Base-by-base conservation (phyloP, 2,113 vertebrate species). In the Ramphastos sulfuratus region DNA sequence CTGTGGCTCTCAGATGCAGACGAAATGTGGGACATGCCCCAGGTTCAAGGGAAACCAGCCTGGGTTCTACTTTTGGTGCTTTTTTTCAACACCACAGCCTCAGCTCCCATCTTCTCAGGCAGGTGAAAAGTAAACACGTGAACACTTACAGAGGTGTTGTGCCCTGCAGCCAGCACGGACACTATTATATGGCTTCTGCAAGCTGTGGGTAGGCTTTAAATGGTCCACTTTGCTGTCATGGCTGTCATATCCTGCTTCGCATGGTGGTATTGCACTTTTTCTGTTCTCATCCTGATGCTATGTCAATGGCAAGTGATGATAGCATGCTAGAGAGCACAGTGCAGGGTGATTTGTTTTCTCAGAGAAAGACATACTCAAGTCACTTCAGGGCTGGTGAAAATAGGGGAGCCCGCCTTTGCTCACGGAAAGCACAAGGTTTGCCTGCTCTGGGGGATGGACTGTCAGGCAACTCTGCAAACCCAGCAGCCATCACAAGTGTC, bases 241-340 rank as follows among this genome's bases (percentile, higher is more conserved):
- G 42, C 27, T 71, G 42, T 82, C 59, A 88, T 65, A 94, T 93
- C 96, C 95, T 96, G 93, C 76, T 77, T 94, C 56, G 31, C 60
- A 39, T 1, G 0, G 50, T 1, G 54, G 64, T 71, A 93, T 91
- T 74, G 14, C 50, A 16, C 46, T 42, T 59, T 48, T 64, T 66
- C 37, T 79, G 46, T n/a, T 14, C 12, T 59, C 60, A 33, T 54
- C 30, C 30, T 5, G 1, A 17, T 18, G 52, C 61, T 58, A 27
- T 52, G 75, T 64, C 55, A 55, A 4, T n/a, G 3, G 2, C 1
- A 23, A 52, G 37, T 1, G 4, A 33, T 71, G 24, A 91, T 59
- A 42, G 27, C 0, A 0, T 42, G 33, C 30, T n/a, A 11, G 28
- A 17, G 42, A 63, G 4, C 2, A 0, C 2, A 2, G 9, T 12